phyloP scores from a whole-genome alignment of 2,888 invertebrate genomes.

The Lamellibrachia satsuma region DNA sequence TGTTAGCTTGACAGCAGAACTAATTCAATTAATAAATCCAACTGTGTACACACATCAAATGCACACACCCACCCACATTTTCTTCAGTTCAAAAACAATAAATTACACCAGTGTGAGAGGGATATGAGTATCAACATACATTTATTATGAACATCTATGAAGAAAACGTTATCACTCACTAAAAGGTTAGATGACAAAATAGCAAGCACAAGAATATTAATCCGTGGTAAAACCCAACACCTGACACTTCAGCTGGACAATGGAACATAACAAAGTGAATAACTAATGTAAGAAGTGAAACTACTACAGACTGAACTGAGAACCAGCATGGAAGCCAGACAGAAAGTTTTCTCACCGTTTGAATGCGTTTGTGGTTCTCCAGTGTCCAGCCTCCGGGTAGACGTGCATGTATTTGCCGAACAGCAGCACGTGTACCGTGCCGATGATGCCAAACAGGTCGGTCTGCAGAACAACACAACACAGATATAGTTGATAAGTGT shows the following conservation, averaged over 20 bases:
- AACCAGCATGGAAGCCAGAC: background rate
- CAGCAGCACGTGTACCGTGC: slow-evolving; percentile 85
- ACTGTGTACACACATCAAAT: background rate
- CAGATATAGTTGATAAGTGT: background rate
- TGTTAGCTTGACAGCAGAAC: background rate
- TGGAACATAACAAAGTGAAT: no score
- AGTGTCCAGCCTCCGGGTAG: slow-evolving; percentile 64
- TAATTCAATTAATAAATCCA: background rate
- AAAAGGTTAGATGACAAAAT: no score
- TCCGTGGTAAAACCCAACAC: no score
- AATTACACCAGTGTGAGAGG: no score
- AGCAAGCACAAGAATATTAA: no score
- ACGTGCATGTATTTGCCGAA: slow-evolving; percentile 91
- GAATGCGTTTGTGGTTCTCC: slow-evolving; percentile 30
- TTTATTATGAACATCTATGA: no score
- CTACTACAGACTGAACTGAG: background rate
- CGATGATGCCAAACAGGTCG: slow-evolving; percentile 88
- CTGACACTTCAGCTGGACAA: no score
- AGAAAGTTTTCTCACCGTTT: slow-evolving; percentile 26
- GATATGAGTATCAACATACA: no score
- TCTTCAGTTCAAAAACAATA: no score
- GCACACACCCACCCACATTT: background rate
- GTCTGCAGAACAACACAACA: slow-evolving; percentile 70
- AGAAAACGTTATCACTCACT: no score
- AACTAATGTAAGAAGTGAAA: no score